Conservation (phyloP, 2,113 vertebrate species). For the Mandrillus leucophaeus region DNA sequence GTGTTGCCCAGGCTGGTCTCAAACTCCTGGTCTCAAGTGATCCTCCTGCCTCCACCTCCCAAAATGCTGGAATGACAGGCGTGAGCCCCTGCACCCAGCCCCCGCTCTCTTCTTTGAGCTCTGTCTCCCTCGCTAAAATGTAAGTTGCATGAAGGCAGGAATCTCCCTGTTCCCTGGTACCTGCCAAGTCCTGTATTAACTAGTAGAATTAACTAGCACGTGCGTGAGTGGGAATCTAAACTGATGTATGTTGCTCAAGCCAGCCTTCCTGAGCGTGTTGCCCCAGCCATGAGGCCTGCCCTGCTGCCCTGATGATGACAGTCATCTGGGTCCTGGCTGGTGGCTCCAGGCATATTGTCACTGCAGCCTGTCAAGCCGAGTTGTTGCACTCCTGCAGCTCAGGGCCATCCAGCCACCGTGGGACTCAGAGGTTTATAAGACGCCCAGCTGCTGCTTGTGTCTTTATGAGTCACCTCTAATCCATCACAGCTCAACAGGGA, state of each 20-base stretch:
- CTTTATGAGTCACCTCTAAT: not conserved
- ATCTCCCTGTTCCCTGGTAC: not conserved
- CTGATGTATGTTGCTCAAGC: not conserved
- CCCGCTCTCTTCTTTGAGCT: not conserved
- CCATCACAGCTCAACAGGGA: not conserved
- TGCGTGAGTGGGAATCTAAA: not conserved
- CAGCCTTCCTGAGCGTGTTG: not conserved
- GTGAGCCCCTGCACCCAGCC: no score
- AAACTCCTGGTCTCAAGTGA: no score
- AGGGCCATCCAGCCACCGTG: rapidly evolving
- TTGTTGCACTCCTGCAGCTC: not conserved
- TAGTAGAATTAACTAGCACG: not conserved
- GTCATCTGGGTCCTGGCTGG: not conserved
- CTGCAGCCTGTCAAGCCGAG: not conserved
- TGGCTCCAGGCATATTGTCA: not conserved
- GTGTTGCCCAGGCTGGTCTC: no score
- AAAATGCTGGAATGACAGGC: no score
- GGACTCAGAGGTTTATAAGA: not conserved
- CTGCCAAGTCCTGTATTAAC: not conserved
- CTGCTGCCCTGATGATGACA: not conserved
- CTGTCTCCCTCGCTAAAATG: not conserved
- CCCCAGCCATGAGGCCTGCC: not conserved
- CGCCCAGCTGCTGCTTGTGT: not conserved
- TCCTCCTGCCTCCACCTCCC: no score
- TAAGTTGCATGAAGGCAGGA: not conserved